Conservation (phyloP, 2,113 vertebrate genomes). For the Origma solitaria region DNA sequence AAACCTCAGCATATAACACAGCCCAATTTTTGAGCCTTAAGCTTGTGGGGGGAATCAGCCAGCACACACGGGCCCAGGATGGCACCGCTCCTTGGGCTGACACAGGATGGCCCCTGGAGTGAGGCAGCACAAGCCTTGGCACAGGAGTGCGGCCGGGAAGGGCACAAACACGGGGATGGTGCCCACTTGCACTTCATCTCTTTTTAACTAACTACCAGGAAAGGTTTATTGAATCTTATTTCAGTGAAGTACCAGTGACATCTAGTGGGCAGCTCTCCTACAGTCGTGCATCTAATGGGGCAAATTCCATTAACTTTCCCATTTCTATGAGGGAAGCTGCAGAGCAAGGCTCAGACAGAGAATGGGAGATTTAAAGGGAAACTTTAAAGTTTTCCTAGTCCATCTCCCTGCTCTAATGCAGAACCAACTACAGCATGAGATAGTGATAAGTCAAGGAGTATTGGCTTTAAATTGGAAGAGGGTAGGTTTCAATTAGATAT, state of each 20-base stretch:
- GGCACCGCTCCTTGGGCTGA: accelerated
- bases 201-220: neutral
- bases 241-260: constrained; percentile 46
- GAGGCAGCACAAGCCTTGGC: neutral
- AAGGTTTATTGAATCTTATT: neutral
- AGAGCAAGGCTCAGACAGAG: neutral
- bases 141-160: accelerated
- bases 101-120: accelerated
- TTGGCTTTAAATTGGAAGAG: neutral
- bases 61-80: neutral
- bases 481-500: neutral
- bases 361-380: neutral
- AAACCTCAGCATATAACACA: neutral
- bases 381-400: neutral
- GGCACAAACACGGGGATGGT: accelerated
- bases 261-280: constrained; percentile 12
- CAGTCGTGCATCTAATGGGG: accelerated
- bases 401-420: neutral
- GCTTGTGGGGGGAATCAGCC: neutral
- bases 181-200: neutral
- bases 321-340: neutral
- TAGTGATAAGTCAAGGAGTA: neutral
- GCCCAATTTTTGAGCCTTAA: neutral
- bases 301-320: accelerated
- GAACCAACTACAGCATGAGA: neutral